Evolutionary conservation across 2,888 invertebrate genomes (phyloP), one percentile per base, ranked within the genome.

Genomic region (Amblyjoppa proteus): DNA sequence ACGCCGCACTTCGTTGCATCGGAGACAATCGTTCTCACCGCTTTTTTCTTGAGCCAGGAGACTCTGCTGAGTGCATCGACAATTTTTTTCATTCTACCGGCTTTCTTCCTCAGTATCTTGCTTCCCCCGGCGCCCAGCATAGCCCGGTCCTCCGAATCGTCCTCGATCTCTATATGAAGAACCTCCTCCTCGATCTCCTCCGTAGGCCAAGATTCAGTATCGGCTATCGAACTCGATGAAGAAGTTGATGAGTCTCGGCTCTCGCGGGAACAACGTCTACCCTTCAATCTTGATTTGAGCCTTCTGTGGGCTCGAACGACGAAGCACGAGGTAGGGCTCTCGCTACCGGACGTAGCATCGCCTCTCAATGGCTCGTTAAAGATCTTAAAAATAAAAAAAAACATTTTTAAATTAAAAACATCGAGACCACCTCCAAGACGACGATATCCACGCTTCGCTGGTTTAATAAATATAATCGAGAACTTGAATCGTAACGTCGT

Each of bases 401-500:
- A 69, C 38, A 75, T 70, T 20, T 20, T 20, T 34, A 11, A 49
- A 38, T 20, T 20, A 20, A 13, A 51, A 56, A 74, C 0, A 41
- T 3, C 31, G 66, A 61, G 41, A 75, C 38, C 61, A 70, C 61
- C 69, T 75, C 58, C 51, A 56, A 25, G 58, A 64, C 53, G 13
- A 73, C 49, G 64, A 64, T 31, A 51, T 16, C n/a, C 77, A 75
- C 70, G 75, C 68, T 45, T 53, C 64, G 61, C 38, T 25, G 66
- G 45, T 69, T 56, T 58, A 69, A 77, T 28, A 68, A 70, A 81
- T 45, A 78, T 49, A n/a, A 71, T 41, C 31, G 69, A 11, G 34
- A 87, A 93, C 93, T 87, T 93, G 93, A 69, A 92, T 92, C 4
- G 93, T 93, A 0, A 93, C 93, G 68, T 94, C 93, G 85, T 93